Conservation (phyloP, 1,140 invertebrate genomes). For the Dendrolimus kikuchii region DNA sequence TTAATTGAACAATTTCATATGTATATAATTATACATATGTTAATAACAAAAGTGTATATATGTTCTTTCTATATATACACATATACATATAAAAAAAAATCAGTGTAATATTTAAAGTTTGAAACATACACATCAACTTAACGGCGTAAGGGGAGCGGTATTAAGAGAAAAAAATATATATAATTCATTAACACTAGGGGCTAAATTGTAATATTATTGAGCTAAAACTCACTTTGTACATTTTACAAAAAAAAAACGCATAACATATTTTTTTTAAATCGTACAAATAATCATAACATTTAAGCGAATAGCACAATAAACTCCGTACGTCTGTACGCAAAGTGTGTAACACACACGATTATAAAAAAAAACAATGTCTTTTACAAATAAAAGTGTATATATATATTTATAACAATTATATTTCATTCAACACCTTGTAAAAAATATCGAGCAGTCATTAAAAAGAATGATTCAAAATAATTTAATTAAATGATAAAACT, state of each 20-base stretch:
- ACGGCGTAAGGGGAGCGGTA: conserved; percentile 2
- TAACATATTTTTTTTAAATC: conserved; percentile 34
- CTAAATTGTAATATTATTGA: conserved; percentile 51
- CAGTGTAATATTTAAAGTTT: too few species aligned
- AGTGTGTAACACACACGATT: conserved; percentile 6
- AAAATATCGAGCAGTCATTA: background rate
- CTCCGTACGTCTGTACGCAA: conserved; percentile 17
- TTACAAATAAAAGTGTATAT: conserved; percentile 26
- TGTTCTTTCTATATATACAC: too few species aligned
- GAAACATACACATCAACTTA: too few species aligned
- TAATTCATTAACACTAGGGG: conserved; percentile 45
- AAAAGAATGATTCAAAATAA: conserved; percentile 22
- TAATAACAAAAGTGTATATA: too few species aligned
- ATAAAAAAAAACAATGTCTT: conserved; percentile 31
- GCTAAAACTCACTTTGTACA: conserved; percentile 67
- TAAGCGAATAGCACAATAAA: conserved; percentile 37
- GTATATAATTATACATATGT: too few species aligned
- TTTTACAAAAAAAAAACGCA: conserved; percentile 53
- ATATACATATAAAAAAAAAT: too few species aligned
- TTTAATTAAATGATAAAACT: conserved; percentile 21
- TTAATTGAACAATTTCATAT: too few species aligned
- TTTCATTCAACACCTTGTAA: too few species aligned
- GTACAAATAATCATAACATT: background rate
- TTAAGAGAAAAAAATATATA: conserved; percentile 35
- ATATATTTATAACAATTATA: too few species aligned